These are phyloP conservation scores for Pollicipes pollicipes DNA, from an alignment of 1,140 invertebrate genomes.

Conservation along the genomic window DNA sequence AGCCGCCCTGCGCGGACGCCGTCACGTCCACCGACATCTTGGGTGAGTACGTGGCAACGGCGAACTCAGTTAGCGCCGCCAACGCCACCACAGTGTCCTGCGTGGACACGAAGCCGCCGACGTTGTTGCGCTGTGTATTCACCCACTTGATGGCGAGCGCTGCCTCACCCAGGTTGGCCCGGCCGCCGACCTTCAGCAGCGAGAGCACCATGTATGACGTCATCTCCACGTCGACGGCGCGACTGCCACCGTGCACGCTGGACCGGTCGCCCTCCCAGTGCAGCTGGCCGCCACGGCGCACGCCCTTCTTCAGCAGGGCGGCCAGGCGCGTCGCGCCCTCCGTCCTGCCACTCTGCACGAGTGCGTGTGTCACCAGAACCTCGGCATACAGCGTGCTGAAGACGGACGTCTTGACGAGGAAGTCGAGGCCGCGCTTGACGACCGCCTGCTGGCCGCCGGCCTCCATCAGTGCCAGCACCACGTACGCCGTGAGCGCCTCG, in stretches of 20 bases:
- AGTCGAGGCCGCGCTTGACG: conserved; percentile 35
- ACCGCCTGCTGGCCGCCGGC: conserved; percentile 30
- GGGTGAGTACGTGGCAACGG: neutral
- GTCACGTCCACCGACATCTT: neutral
- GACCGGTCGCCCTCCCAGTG: conserved; percentile 25
- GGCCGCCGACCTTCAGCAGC: conserved; percentile 38
- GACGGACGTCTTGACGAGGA: conserved; percentile 31
- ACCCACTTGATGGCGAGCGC: conserved; percentile 47
- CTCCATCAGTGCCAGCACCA: conserved; percentile 42
- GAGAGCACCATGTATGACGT: conserved; percentile 52
- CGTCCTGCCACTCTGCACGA: conserved; percentile 33
- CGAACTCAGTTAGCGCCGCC: conserved; percentile 40
- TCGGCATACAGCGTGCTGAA: conserved; percentile 34
- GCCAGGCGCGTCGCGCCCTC: neutral
- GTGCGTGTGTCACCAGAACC: conserved; percentile 37
- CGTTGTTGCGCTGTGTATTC: conserved; percentile 34
- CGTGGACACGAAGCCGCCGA: conserved; percentile 56
- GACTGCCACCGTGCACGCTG: neutral
- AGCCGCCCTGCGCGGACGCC: neutral
- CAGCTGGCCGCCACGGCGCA: conserved; percentile 20
- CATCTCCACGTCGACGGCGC: conserved; percentile 39
- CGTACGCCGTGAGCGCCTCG: conserved; percentile 44
- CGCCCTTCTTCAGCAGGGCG: neutral
- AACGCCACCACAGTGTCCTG: conserved; percentile 46
- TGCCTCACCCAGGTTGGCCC: conserved; percentile 31